These are phyloP conservation scores for Encarsia formosa DNA, from an alignment of 2,888 invertebrate genomes.

Conservation along the genomic window DNA sequence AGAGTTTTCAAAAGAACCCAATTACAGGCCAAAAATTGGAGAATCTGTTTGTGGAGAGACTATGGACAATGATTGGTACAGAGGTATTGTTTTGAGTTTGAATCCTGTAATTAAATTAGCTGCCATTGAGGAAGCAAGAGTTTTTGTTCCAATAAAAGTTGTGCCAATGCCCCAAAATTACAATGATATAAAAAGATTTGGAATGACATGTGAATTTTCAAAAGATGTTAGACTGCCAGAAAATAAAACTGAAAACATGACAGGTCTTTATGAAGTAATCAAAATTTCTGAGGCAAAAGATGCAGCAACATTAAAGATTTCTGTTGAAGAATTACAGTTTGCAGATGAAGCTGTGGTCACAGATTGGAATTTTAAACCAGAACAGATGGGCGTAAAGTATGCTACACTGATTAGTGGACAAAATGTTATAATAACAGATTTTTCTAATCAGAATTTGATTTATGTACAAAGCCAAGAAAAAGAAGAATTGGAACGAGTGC, in stretches of 20 bases:
- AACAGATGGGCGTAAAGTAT: conserved; percentile 34
- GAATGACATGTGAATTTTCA: conserved; percentile 7
- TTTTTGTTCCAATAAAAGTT: conserved; percentile 26
- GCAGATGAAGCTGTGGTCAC: conserved; percentile 28
- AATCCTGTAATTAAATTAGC: conserved; percentile 32
- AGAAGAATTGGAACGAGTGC: conserved; percentile 31
- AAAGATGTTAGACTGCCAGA: conserved; percentile 3
- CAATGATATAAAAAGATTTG: conserved; percentile 28
- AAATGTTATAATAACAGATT: conserved; percentile 37
- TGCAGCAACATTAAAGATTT: background rate
- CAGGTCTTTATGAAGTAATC: background rate
- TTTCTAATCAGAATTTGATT: conserved; percentile 31
- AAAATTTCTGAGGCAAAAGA: background rate
- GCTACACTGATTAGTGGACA: conserved; percentile 33
- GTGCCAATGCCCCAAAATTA: conserved; percentile 32
- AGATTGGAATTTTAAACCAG: conserved; percentile 34
- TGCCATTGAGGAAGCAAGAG: conserved; percentile 37
- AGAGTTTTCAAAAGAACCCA: background rate
- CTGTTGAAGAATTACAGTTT: background rate
- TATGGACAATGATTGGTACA: conserved; percentile 33
- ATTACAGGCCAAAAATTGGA: conserved; percentile 32
- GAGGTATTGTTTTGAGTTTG: conserved; percentile 37
- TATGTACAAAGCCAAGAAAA: conserved; percentile 36
- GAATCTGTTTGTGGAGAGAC: conserved; percentile 37
- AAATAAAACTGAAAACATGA: too few species aligned